Conservation (phyloP, 2,113 vertebrate genomes). For the Hippocampus barbouri region DNA sequence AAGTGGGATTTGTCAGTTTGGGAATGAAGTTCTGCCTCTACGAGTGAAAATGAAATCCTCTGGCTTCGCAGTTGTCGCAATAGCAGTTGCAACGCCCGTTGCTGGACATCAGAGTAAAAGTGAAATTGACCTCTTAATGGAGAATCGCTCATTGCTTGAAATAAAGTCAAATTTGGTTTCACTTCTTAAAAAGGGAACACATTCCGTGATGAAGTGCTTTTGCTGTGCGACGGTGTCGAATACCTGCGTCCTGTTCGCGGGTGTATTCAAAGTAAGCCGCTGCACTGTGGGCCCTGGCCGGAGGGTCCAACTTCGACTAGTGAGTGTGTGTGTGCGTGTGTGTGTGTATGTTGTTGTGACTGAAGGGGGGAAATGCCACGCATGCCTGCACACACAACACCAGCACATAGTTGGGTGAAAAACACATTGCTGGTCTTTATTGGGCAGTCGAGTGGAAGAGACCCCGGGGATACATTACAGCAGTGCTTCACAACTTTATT, state of each 20-base stretch:
- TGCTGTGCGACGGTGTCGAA: slow-evolving; percentile 26
- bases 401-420: slow-evolving; percentile 68
- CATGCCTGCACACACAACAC: slow-evolving; percentile 72
- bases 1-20: too few relatives aligned
- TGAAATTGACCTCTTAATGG: too few relatives aligned
- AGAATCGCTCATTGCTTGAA: too few relatives aligned
- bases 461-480: slow-evolving; percentile 27
- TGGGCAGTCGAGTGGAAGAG: slow-evolving; percentile 60
- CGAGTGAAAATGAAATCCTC: too few relatives aligned
- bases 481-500: background rate
- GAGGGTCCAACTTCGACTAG: slow-evolving; percentile 41
- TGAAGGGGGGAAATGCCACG: slow-evolving; percentile 75
- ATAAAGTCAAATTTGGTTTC: background rate
- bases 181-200: background rate
- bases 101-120: too few relatives aligned
- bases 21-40: too few relatives aligned
- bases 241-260: slow-evolving; percentile 42
- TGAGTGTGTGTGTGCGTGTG: background rate
- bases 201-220: slow-evolving; percentile 27
- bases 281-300: slow-evolving; percentile 34
- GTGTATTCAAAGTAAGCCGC: slow-evolving; percentile 47
- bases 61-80: too few relatives aligned
- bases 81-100: too few relatives aligned
- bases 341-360: slow-evolving; percentile 51
- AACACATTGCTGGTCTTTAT: slow-evolving; percentile 65